Base-by-base conservation (phyloP, 2,113 vertebrate genomes). In the Burhinus oedicnemus region DNA sequence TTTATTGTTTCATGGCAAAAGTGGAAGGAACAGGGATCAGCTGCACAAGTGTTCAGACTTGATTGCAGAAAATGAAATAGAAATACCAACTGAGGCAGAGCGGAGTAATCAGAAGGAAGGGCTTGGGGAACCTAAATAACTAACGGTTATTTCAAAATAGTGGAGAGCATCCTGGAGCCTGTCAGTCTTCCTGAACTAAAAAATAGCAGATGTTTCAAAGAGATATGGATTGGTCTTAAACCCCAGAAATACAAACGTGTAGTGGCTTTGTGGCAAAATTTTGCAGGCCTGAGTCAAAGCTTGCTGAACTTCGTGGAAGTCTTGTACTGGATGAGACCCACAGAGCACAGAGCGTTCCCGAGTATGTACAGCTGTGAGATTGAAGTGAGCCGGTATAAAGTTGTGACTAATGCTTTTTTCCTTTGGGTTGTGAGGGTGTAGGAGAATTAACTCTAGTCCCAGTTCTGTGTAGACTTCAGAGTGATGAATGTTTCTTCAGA, bases 171-270 rank as follows among this genome's bases (percentile, higher is more conserved):
- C 49, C 38, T 79, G 32, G 29, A 94, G 11, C 22, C 36, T 61
- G 18, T 52, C 20, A 6, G 58, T 62, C 62, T 60, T 89, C 29
- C 45, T 95, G 75, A 94, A 76, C 30, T 86, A 32, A 83, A 92
- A 87, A 89, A 25, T 2, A 77, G 15, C n/a, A 44, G 84, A 58
- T 72, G 34, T 62, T 84, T 71, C 45, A n/a, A 60, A 52, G 55
- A 47, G 3, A 40, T 40, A 27, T 2, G 15, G 23, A 8, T 83
- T 83, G 40, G 11, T 83, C 14, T 66, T 86, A 91, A 94, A 44
- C 44, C 47, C 54, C 29, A 47, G 60, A 79, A 95, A 82, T 40
- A 66, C 12, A 40, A 75, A 54, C 2, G 1, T 8, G 0, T 44
- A 61, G 44, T 75, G 29, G 12, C 42, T 88, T 89, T 80, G 45